Percentiles rank a stretch among this genome's conserved stretches.
phyloP scores from a whole-genome alignment of 2,888 invertebrate species.

The Nomada lathburiana region DNA sequence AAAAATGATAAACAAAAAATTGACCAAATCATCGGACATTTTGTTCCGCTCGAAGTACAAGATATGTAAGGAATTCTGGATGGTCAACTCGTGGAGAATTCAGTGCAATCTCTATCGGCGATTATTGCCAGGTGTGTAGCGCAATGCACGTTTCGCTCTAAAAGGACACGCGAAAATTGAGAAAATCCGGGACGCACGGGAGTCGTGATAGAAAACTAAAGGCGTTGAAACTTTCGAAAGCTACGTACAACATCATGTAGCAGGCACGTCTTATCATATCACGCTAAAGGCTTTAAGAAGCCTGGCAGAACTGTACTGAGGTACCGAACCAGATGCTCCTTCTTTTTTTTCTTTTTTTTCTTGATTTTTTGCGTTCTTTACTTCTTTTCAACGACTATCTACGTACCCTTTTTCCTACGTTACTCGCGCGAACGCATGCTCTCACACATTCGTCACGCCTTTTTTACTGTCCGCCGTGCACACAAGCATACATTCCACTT shows the following conservation, averaged over 20 bases:
- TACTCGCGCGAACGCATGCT: constrained; percentile 30
- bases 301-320: constrained; percentile 75
- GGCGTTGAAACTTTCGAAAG: constrained; percentile 74
- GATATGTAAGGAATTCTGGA: constrained; percentile 30
- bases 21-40: background rate
- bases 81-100: background rate
- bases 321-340: constrained; percentile 64
- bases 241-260: constrained; percentile 80
- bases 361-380: constrained; percentile 24
- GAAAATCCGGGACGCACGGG: constrained; percentile 63
- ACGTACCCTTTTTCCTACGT: constrained; percentile 47
- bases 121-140: constrained; percentile 52
- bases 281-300: constrained; percentile 79
- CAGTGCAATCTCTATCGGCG: constrained; percentile 37
- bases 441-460: constrained; percentile 30
- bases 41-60: background rate
- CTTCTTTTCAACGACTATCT: constrained; percentile 62
- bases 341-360: constrained; percentile 8
- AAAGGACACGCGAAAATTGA: constrained; percentile 64
- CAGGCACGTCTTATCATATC: constrained; percentile 84
- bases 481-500: constrained; percentile 29
- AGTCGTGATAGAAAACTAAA: constrained; percentile 80
- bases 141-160: constrained; percentile 33
- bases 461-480: constrained; percentile 27
- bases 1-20: background rate